These are phyloP conservation scores for Orius insidiosus DNA, from an alignment of 1,140 invertebrate genomes.

Conservation along the genomic window DNA sequence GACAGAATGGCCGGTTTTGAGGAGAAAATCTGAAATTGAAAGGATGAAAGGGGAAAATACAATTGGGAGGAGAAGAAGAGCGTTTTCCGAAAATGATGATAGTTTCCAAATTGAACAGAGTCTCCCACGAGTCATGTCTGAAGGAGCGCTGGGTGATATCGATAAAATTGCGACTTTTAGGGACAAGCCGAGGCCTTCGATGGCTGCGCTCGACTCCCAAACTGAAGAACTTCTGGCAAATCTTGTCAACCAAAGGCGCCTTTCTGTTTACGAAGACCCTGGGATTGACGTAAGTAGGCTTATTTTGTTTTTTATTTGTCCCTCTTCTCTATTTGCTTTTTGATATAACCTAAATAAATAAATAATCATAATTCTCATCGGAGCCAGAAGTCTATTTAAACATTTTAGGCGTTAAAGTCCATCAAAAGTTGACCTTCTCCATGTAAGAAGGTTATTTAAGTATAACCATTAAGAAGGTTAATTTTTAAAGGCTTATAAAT, in stretches of 20 bases:
- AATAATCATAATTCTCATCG: no score
- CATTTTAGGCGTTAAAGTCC: no score
- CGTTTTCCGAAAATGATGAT: neutral
- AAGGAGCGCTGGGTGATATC: conserved; percentile 54
- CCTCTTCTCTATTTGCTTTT: no score
- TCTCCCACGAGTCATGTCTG: conserved; percentile 46
- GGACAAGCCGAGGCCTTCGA: conserved; percentile 24
- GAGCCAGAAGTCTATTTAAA: no score
- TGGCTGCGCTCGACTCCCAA: conserved; percentile 22
- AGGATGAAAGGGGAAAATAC: neutral
- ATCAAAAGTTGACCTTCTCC: no score
- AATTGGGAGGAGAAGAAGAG: neutral
- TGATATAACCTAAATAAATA: no score
- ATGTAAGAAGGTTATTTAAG: no score
- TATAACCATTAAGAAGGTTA: no score
- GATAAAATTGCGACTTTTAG: conserved; percentile 58
- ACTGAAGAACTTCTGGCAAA: neutral
- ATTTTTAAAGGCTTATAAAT: no score
- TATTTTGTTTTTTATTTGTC: no score
- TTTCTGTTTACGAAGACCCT: conserved; percentile 1
- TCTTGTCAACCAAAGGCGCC: neutral
- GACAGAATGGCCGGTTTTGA: conserved; percentile 19
- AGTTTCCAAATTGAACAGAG: conserved; percentile 18
- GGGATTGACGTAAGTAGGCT: conserved; percentile 4
- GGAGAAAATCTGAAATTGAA: conserved; percentile 1